Conservation (phyloP, 2,797 vertebrate genomes). For the Lophotriccus pileatus region DNA sequence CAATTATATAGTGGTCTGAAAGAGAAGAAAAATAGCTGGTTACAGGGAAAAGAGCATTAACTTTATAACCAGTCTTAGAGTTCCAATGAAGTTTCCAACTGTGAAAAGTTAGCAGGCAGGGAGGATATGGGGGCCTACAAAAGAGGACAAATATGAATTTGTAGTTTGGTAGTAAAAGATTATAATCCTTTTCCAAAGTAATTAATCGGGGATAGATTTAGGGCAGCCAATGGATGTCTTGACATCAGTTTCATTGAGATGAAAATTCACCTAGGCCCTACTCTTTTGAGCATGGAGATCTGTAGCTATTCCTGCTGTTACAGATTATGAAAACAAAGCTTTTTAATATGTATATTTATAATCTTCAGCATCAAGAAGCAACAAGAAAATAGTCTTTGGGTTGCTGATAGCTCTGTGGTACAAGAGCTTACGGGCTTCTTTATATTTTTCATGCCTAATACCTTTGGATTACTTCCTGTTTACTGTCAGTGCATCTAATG, state of each 20-base stretch:
- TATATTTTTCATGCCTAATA: constrained; percentile 7
- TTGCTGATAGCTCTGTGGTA: background rate
- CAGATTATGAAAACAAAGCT: constrained; percentile 29
- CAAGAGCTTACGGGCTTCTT: background rate
- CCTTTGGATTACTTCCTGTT: constrained; percentile 54
- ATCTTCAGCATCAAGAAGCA: background rate
- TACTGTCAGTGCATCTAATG: constrained; percentile 48
- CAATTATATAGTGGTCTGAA: background rate
- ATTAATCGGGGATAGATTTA: background rate
- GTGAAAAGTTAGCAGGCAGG: background rate
- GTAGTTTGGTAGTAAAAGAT: background rate
- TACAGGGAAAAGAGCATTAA: background rate
- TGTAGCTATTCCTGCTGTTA: background rate
- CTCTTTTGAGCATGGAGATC: background rate
- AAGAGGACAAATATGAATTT: background rate
- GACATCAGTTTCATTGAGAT: background rate
- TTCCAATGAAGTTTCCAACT: background rate
- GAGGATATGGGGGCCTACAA: background rate
- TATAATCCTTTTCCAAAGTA: background rate
- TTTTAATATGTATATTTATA: constrained; percentile 11
- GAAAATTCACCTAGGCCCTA: background rate
- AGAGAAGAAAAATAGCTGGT: background rate
- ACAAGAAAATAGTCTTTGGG: background rate
- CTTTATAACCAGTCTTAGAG: background rate
- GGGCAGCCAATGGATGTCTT: background rate